A percentile compares a stretch with the other conserved stretches of the same genome.
Conservation (phyloP, 2,113 vertebrate genomes). For the Callipepla squamata region DNA sequence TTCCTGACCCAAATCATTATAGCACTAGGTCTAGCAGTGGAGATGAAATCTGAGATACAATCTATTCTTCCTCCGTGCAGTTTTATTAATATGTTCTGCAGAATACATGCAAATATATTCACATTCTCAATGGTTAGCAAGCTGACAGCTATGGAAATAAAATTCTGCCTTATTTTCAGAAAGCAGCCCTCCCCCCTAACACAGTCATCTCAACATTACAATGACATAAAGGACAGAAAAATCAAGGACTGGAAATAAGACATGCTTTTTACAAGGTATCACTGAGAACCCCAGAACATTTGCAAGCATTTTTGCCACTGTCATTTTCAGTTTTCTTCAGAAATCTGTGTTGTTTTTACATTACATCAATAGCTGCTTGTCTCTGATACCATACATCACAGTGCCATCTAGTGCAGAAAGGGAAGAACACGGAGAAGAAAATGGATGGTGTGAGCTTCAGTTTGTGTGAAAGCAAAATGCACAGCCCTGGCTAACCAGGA, state of each 20-base stretch:
- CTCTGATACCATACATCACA: neutral
- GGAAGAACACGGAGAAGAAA: neutral
- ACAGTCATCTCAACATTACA: neutral
- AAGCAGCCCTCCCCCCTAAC: neutral
- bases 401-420: conserved; percentile 67
- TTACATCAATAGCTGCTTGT: neutral
- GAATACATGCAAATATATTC: conserved; percentile 28
- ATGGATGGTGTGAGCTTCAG: too few relatives aligned
- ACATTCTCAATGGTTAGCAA: conserved; percentile 37
- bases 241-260: neutral
- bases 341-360: neutral
- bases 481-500: neutral
- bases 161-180: neutral
- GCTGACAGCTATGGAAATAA: conserved; percentile 45
- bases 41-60: neutral
- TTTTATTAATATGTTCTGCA: conserved; percentile 45
- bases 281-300: neutral
- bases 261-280: neutral
- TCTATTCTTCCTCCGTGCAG: neutral
- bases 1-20: neutral
- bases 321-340: neutral
- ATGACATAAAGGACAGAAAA: neutral
- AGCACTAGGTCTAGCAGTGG: neutral
- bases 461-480: neutral
- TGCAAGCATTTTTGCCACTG: neutral